phyloP scores from a whole-genome alignment of 2,113 vertebrate genomes.

The Chinchilla lanigera region DNA sequence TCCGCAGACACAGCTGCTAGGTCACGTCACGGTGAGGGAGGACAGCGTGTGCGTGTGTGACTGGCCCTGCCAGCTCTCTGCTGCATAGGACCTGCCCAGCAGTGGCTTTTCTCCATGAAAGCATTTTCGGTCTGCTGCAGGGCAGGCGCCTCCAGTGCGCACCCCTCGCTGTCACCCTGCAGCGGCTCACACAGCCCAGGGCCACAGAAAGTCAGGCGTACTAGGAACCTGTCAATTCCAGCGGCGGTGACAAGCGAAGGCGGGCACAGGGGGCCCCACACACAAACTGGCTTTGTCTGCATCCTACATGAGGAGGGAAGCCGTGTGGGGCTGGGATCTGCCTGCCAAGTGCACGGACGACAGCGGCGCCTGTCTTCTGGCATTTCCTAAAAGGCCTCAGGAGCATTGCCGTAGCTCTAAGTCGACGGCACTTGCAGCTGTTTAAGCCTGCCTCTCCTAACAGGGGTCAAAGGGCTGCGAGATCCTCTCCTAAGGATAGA shows the following conservation, averaged over 20 bases:
- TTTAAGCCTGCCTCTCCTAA: conserved; percentile 88
- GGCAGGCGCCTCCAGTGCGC: not conserved
- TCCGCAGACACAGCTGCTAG: too few species aligned
- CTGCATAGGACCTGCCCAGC: not conserved
- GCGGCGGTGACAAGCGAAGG: conserved; percentile 53
- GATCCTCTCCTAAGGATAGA: conserved; percentile 89
- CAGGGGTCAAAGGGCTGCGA: conserved; percentile 89
- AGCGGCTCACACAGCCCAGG: conserved; percentile 2
- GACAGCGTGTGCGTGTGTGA: accelerated
- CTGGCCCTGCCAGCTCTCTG: not conserved
- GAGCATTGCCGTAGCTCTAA: conserved; percentile 83
- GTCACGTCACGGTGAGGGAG: accelerated
- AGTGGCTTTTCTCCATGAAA: not conserved
- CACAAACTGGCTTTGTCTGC: not conserved
- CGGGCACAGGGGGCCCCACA: not conserved
- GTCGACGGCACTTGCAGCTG: conserved; percentile 86
- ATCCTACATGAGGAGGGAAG: conserved; percentile 82
- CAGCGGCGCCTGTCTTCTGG: conserved; percentile 84
- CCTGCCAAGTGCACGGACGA: conserved; percentile 82
- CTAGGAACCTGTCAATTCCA: not conserved
- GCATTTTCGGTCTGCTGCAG: not conserved
- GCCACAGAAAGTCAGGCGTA: conserved; percentile 52
- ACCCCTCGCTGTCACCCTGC: conserved; percentile 31
- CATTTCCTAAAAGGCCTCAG: conserved; percentile 87
- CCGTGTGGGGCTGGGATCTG: conserved; percentile 78